Percentiles rank a stretch among this genome's conserved stretches.
Conservation (phyloP, 2,888 invertebrate genomes). For the Lycia hirtaria region DNA sequence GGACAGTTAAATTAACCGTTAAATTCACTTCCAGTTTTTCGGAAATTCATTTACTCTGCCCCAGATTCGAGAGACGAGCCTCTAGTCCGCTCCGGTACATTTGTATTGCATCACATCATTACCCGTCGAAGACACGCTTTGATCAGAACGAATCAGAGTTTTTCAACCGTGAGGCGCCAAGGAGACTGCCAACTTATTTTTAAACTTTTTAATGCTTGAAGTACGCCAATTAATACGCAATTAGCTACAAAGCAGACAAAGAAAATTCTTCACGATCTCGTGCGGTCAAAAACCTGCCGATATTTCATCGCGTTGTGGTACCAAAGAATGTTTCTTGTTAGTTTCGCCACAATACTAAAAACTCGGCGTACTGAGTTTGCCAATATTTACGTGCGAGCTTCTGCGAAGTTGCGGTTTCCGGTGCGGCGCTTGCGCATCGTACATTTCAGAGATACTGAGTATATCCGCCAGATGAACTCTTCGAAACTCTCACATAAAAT, state of each 20-base stretch:
- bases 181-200: slow-evolving; percentile 26
- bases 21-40: slow-evolving; percentile 60
- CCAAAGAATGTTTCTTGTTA: slow-evolving; percentile 54
- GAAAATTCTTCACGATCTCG: slow-evolving; percentile 52
- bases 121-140: slow-evolving; percentile 30
- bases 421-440: slow-evolving; percentile 54
- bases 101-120: slow-evolving; percentile 39
- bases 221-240: slow-evolving; percentile 27
- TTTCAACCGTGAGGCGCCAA: slow-evolving; percentile 30
- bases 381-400: slow-evolving; percentile 67
- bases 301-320: slow-evolving; percentile 62
- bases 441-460: slow-evolving; percentile 21
- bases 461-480: slow-evolving; percentile 50
- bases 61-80: slow-evolving; percentile 53
- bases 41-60: slow-evolving; percentile 59
- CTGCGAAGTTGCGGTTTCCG: slow-evolving; percentile 73
- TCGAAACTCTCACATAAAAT: slow-evolving; percentile 46
- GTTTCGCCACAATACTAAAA: slow-evolving; percentile 56
- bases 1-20: too few species aligned
- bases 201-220: slow-evolving; percentile 19
- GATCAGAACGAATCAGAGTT: slow-evolving; percentile 28
- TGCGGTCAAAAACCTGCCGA: slow-evolving; percentile 60
- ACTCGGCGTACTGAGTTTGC: slow-evolving; percentile 49
- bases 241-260: slow-evolving; percentile 52
- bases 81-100: slow-evolving; percentile 40